A percentile compares a stretch with the other conserved stretches of the same genome.
phyloP scores from a whole-genome alignment of 2,797 vertebrate species.

The Microctenopoma stevenorrisi region DNA sequence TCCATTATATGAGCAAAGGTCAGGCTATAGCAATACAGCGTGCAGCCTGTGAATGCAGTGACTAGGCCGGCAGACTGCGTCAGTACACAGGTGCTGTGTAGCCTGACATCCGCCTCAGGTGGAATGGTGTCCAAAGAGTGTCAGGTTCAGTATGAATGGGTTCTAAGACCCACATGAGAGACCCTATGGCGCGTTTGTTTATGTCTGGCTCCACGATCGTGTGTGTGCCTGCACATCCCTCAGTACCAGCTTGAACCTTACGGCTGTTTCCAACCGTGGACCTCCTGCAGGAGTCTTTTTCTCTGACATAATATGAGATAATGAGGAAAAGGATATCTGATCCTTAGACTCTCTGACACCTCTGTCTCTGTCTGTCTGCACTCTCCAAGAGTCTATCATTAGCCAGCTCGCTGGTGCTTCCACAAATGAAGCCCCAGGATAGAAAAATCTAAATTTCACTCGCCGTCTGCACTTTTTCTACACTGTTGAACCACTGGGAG shows the following conservation, averaged over 20 bases:
- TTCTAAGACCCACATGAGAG: slow-evolving; percentile 9
- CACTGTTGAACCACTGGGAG: not conserved
- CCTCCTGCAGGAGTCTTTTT: slow-evolving; percentile 21
- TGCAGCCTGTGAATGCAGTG: slow-evolving; percentile 26
- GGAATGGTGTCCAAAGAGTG: slow-evolving; percentile 25
- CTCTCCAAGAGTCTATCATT: slow-evolving; percentile 36
- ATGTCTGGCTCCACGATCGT: slow-evolving; percentile 25
- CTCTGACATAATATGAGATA: slow-evolving; percentile 70
- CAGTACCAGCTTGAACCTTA: slow-evolving; percentile 29
- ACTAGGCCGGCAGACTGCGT: not conserved
- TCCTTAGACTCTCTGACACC: slow-evolving; percentile 61
- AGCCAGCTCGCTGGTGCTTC: slow-evolving; percentile 27
- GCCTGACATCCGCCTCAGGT: slow-evolving; percentile 33
- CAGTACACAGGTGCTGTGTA: slow-evolving; percentile 6
- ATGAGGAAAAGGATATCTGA: slow-evolving; percentile 65
- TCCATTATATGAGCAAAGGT: slow-evolving; percentile 40
- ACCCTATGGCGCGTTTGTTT: slow-evolving; percentile 20
- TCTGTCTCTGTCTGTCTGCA: slow-evolving; percentile 46
- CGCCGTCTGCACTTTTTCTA: not conserved
- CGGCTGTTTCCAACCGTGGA: slow-evolving; percentile 6
- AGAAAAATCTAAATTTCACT: not conserved
- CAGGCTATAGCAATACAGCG: slow-evolving; percentile 13
- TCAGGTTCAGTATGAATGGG: slow-evolving; percentile 18
- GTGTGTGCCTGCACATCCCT: slow-evolving; percentile 29
- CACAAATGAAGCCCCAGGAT: slow-evolving; percentile 2